These are phyloP conservation scores for Eumeta japonica DNA, from an alignment of 1,140 invertebrate genomes.

Conservation along the genomic window DNA sequence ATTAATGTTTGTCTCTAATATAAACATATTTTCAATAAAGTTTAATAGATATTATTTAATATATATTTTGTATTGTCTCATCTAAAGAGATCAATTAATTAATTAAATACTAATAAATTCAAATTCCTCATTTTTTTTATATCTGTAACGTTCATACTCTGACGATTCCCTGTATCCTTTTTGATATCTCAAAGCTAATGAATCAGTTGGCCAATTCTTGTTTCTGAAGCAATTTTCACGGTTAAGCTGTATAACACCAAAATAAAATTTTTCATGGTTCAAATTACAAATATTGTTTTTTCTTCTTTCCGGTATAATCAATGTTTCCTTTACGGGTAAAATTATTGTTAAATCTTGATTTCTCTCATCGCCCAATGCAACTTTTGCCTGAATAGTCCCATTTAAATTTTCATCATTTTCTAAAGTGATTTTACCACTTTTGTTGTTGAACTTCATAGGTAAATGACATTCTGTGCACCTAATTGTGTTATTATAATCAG, in stretches of 20 bases:
- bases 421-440: no score
- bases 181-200: constrained; percentile 42
- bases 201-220: constrained; percentile 25
- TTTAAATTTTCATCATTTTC: constrained; percentile 18
- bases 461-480: constrained; percentile 40
- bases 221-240: constrained; percentile 30
- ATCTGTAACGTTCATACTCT: constrained; percentile 16
- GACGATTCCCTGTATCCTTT: constrained; percentile 34
- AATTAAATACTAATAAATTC: constrained; percentile 31
- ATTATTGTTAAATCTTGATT: constrained; percentile 34
- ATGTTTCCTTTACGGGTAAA: constrained; percentile 33
- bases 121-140: constrained; percentile 20
- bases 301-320: constrained; percentile 37
- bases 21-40: no score
- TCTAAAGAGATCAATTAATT: no score
- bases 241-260: constrained; percentile 38
- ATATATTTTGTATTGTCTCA: no score
- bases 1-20: no score
- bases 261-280: constrained; percentile 29
- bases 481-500: constrained; percentile 29
- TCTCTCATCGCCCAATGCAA: constrained; percentile 27
- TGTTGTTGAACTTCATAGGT: constrained; percentile 23
- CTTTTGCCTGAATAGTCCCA: constrained; percentile 44
- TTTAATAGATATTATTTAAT: no score
- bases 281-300: constrained; percentile 15